Percentiles rank a stretch among this genome's conserved stretches.
Evolutionary conservation across 2,888 invertebrate genomes (phyloP).

Genomic region (Boloria euphrosyne): DNA sequence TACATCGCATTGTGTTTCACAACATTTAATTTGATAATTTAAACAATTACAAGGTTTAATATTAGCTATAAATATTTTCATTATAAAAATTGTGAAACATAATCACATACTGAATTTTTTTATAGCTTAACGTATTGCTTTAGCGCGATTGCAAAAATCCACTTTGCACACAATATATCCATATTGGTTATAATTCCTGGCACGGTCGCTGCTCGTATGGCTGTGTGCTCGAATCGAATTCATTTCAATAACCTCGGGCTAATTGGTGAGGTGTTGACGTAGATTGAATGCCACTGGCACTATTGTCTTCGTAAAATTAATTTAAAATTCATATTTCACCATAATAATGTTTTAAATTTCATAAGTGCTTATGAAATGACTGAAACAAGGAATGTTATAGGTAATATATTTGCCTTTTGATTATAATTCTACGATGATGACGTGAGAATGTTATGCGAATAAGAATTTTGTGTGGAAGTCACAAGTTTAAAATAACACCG

Average conservation of each 20-base stretch:
- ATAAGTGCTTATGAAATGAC: too few relatives aligned
- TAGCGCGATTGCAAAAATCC: slow-evolving; percentile 20
- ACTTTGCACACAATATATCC: slow-evolving; percentile 33
- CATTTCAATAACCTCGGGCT: slow-evolving; percentile 52
- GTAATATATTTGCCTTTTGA: too few relatives aligned
- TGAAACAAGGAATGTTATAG: too few relatives aligned
- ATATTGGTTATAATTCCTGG: slow-evolving; percentile 36
- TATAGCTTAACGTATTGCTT: slow-evolving; percentile 15
- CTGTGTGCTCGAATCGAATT: slow-evolving; percentile 54
- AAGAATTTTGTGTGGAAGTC: too few relatives aligned
- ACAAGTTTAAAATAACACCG: too few relatives aligned
- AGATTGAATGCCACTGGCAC: slow-evolving; percentile 37
- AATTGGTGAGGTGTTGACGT: slow-evolving; percentile 55
- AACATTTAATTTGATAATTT: too few relatives aligned
- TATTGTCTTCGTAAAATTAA: slow-evolving; percentile 34
- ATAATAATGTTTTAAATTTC: neutral
- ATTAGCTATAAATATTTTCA: too few relatives aligned
- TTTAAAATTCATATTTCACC: slow-evolving; percentile 18
- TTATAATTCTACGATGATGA: too few relatives aligned
- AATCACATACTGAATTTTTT: neutral
- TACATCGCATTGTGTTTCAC: too few relatives aligned
- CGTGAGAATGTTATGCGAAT: too few relatives aligned
- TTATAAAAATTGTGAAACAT: too few relatives aligned
- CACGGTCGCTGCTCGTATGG: slow-evolving; percentile 29
- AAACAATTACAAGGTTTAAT: too few relatives aligned